Conservation (phyloP, 2,888 invertebrate genomes). For the Schrankia costaestrigalis region DNA sequence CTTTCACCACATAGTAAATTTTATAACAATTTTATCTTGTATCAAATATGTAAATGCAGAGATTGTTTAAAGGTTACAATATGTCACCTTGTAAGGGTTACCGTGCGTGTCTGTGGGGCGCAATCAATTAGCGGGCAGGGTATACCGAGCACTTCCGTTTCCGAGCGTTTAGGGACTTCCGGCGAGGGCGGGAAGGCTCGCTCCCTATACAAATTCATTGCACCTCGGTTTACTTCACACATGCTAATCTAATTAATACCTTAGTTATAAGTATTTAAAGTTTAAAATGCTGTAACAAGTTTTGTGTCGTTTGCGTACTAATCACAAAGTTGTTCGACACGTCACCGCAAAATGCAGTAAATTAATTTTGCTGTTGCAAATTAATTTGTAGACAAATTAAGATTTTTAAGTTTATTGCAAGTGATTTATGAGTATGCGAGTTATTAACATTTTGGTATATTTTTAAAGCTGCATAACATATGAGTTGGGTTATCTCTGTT, state of each 20-base stretch:
- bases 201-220: no score
- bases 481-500: no score
- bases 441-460: no score
- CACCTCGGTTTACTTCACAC: no score
- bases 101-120: conserved; percentile 47
- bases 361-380: conserved; percentile 16
- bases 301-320: conserved; percentile 20
- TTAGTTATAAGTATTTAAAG: conserved; percentile 10
- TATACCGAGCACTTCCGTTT: conserved; percentile 71
- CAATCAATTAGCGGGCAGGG: conserved; percentile 75
- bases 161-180: conserved; percentile 76
- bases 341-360: conserved; percentile 34
- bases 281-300: conserved; percentile 4
- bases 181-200: conserved; percentile 48
- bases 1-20: no score
- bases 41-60: conserved; percentile 24
- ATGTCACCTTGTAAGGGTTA: conserved; percentile 57
- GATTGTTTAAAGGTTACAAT: conserved; percentile 33
- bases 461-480: no score
- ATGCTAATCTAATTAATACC: conserved; percentile 10
- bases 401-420: not conserved
- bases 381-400: conserved; percentile 15
- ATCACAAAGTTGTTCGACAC: conserved; percentile 44
- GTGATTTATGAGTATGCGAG: no score
- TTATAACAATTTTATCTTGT: conserved; percentile 9